Evolutionary conservation across 2,797 vertebrate genomes (phyloP).

Genomic region (Ispidina picta): DNA sequence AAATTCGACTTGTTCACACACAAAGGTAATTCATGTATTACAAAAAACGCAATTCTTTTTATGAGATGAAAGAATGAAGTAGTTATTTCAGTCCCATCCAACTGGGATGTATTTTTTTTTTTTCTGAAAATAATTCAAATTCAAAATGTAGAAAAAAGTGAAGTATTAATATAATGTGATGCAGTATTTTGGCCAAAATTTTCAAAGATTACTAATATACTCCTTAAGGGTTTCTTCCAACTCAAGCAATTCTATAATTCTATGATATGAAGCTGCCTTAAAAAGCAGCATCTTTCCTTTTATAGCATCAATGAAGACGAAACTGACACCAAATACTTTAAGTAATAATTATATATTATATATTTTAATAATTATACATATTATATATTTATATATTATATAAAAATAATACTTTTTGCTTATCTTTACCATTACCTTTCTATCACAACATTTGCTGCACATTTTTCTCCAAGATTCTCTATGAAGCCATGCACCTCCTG

Average conservation of each 20-base stretch:
- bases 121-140: too few species aligned
- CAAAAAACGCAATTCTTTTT: not conserved
- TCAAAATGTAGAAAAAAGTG: too few species aligned
- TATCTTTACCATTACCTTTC: slow-evolving; percentile 76
- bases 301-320: not conserved
- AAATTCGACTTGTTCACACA: not conserved
- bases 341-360: not conserved
- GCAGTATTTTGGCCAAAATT: not conserved
- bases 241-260: not conserved
- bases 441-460: slow-evolving; percentile 84
- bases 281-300: not conserved
- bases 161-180: not conserved
- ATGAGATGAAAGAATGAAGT: not conserved
- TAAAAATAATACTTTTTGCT: too few species aligned
- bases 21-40: not conserved
- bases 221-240: not conserved
- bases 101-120: not conserved
- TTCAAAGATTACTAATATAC: not conserved
- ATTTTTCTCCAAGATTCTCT: slow-evolving; percentile 86
- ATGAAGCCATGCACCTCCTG: slow-evolving; percentile 91
- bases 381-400: too few species aligned
- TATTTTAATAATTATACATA: too few species aligned
- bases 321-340: not conserved
- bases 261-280: not conserved
- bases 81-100: not conserved